Evolutionary conservation across 1,140 invertebrate species (phyloP).

Genomic region (Orchestia grillus): DNA sequence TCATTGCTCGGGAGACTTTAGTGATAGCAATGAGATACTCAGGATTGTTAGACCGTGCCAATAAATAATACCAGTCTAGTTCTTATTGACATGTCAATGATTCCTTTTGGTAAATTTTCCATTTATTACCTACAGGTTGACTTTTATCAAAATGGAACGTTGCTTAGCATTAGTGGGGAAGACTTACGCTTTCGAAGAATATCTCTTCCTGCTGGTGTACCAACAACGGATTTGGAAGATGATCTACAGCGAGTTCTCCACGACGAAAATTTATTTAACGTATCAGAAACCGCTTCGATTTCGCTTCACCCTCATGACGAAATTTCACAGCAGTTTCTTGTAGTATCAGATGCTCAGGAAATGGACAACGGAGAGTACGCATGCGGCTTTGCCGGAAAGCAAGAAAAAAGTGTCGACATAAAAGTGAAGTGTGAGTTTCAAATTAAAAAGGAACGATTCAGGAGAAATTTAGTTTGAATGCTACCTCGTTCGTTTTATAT

Average conservation of each 20-base stretch:
- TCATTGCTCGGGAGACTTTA: too few species aligned
- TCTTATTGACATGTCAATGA: too few species aligned
- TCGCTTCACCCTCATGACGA: background rate
- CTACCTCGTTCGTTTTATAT: background rate
- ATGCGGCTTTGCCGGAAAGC: background rate
- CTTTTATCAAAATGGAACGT: conserved; percentile 36
- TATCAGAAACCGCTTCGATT: background rate
- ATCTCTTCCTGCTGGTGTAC: background rate
- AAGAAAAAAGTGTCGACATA: background rate
- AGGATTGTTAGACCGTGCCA: too few species aligned
- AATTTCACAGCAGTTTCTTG: background rate
- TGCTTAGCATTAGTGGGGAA: background rate
- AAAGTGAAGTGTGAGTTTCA: background rate
- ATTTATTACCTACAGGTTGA: background rate
- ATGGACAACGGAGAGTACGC: background rate
- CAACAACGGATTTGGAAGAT: background rate
- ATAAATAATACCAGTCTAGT: too few species aligned
- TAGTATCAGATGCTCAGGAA: background rate
- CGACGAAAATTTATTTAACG: background rate
- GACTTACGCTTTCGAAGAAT: background rate
- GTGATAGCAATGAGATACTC: too few species aligned
- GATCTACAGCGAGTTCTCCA: background rate
- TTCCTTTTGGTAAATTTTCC: too few species aligned
- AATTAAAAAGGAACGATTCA: background rate
- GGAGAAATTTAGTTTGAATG: background rate